Base-by-base conservation (phyloP, 2,888 invertebrate genomes). In the Drosophila atripex region DNA sequence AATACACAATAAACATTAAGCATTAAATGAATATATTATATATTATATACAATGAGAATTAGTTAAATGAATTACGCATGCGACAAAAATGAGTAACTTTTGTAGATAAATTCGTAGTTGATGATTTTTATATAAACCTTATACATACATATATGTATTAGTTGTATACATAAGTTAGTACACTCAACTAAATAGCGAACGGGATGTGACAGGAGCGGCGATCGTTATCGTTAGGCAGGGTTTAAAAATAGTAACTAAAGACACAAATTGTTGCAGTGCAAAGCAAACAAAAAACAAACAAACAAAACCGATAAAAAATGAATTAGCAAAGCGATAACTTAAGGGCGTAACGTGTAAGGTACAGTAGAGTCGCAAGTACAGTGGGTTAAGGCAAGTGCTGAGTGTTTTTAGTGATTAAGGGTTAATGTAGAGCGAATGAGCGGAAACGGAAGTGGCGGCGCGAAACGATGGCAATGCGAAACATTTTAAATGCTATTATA, bases 51-150 rank as follows among this genome's bases (percentile, higher is more conserved):
- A 78, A 30, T 23, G 50, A 51, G 53, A 56, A 50, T 70, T 69
- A 69, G 58, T 68, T 70, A 52, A 68, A 68, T 51, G 38, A 57
- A 59, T 70, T 54, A 51, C 49, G 72, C 77, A 82, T 83, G 71
- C 74, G 74, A 65, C 76, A 59, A 52, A 52, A 57, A 35, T 38
- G 75, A 74, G 56, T 63, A 75, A 83, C 55, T 71, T 88, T 78
- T 80, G 78, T 76, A 77, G 80, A 82, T 85, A 83, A 83, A 84
- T 83, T 73, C 71, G 86, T 89, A 89, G 88, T 76, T 84, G 89
- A 86, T 80, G 77, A 78, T 86, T 88, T 86, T 84, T 79, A 69
- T 75, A 71, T 64, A 66, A 46, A 73, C 50, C 65, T 66, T 66
- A 66, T 66, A 66, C 55, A 66, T 53, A 66, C 68, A 66, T 47